Percentiles rank a stretch among this genome's conserved stretches.
Evolutionary conservation across 2,113 vertebrate species (phyloP).

Genomic region (Cygnus buccinator): DNA sequence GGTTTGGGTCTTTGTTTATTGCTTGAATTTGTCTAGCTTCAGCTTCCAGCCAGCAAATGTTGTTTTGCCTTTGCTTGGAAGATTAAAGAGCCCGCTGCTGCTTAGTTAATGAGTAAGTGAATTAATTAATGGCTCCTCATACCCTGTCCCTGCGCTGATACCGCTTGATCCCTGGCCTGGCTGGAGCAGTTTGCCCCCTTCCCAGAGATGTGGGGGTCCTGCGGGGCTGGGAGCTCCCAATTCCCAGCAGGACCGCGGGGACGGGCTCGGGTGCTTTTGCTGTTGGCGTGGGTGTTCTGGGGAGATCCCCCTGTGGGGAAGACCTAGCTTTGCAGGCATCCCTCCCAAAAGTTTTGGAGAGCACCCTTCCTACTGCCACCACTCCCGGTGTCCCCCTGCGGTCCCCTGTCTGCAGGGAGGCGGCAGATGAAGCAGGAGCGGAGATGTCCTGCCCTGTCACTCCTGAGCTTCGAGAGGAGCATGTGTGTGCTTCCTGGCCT

Average conservation of each 20-base stretch:
- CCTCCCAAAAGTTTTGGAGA: no score
- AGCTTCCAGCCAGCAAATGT: neutral
- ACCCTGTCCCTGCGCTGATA: neutral
- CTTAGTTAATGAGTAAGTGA: slow-evolving; percentile 54
- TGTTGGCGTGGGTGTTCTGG: neutral
- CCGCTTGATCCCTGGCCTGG: neutral
- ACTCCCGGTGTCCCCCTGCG: neutral
- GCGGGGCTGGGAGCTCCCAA: neutral
- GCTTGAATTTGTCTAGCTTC: neutral
- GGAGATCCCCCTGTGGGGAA: neutral
- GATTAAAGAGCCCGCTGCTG: neutral
- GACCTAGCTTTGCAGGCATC: neutral
- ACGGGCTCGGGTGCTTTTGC: neutral
- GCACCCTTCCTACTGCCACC: neutral
- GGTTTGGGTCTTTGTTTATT: neutral
- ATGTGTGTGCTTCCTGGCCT: rapidly evolving
- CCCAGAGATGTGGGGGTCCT: neutral
- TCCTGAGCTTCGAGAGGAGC: neutral
- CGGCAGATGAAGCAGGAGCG: neutral
- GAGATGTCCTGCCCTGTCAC: neutral
- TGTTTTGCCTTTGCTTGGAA: slow-evolving; percentile 13
- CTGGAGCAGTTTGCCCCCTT: neutral
- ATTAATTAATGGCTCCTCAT: slow-evolving; percentile 51
- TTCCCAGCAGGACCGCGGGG: neutral
- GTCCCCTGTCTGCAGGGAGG: neutral